phyloP scores from a whole-genome alignment of 2,113 vertebrate genomes.

The Nothoprocta perdicaria region DNA sequence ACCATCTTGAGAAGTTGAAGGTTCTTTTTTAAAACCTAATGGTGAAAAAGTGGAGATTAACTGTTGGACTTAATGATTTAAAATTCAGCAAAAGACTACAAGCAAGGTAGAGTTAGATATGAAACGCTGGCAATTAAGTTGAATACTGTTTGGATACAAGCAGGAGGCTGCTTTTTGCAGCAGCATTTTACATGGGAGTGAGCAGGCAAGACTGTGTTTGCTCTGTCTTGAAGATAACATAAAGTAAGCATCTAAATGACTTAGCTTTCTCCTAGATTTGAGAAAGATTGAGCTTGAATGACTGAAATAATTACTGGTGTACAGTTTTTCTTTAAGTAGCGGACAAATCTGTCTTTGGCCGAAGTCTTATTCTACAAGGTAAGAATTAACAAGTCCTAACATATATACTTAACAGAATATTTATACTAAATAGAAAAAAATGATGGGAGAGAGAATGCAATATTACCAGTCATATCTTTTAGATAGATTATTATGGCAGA shows the following conservation, averaged over 20 bases:
- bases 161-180: background rate
- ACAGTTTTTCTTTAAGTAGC: background rate
- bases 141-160: background rate
- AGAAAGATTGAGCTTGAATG: rapidly evolving
- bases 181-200: background rate
- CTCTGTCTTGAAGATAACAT: background rate
- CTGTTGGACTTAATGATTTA: background rate
- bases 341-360: background rate
- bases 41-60: background rate
- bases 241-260: background rate
- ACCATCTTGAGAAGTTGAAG: background rate
- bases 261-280: background rate
- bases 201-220: background rate
- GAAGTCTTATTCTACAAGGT: background rate
- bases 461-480: background rate
- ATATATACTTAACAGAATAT: background rate
- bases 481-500: background rate
- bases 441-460: background rate
- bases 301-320: background rate
- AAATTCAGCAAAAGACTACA: rapidly evolving
- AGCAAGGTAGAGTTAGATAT: background rate
- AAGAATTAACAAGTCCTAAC: background rate
- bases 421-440: background rate
- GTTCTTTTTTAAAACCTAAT: background rate
- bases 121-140: background rate